phyloP scores from a whole-genome alignment of 2,797 vertebrate genomes.

The Danio choprae region DNA sequence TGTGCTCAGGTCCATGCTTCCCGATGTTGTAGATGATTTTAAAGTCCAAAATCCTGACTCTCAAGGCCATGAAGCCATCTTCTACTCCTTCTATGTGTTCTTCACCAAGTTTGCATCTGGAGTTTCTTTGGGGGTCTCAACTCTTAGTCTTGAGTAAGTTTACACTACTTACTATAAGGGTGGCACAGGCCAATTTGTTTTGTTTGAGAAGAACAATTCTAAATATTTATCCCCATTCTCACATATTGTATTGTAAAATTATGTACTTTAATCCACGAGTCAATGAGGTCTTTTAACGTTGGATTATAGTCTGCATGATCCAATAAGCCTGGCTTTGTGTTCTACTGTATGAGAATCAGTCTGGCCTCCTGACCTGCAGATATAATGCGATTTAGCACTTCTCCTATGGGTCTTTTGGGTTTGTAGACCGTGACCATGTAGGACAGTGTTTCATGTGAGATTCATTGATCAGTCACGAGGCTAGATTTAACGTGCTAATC shows the following conservation, averaged over 20 bases:
- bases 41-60: constrained; percentile 87
- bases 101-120: constrained; percentile 98
- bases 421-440: not conserved
- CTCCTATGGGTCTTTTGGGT: not conserved
- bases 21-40: constrained; percentile 95
- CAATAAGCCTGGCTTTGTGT: constrained; percentile 1
- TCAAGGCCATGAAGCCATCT: constrained; percentile 91
- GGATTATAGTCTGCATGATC: constrained; percentile 29
- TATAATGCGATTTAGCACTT: constrained; percentile 43
- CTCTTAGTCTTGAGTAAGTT: constrained; percentile 95
- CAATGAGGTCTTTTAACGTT: constrained; percentile 17
- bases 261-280: not conserved
- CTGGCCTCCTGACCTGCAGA: constrained; percentile 14
- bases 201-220: too few species aligned
- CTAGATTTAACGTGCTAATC: constrained; percentile 38
- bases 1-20: constrained; percentile 92
- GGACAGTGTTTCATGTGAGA: constrained; percentile 52
- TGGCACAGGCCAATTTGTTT: too few species aligned
- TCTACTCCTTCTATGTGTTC: constrained; percentile 99
- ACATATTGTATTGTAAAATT: too few species aligned
- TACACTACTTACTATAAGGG: not conserved
- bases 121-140: constrained; percentile 93
- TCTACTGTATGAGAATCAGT: constrained; percentile 17
- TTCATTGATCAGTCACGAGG: constrained; percentile 41
- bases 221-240: too few species aligned